phyloP scores from a whole-genome alignment of 2,797 vertebrate genomes.

The Graptemys geographica region DNA sequence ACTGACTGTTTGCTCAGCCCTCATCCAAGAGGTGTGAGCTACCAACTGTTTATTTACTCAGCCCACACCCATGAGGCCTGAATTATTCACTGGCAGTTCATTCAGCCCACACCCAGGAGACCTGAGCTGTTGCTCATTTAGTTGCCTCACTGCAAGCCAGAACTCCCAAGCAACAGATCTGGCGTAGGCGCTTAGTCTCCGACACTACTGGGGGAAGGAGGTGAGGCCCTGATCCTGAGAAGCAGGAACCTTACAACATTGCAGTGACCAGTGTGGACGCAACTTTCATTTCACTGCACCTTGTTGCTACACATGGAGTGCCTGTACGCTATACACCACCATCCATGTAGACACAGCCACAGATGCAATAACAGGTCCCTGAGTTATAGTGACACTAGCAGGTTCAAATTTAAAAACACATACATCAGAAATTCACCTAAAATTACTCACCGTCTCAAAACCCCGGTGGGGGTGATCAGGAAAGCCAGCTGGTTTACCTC shows the following conservation, averaged over 20 bases:
- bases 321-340: background rate
- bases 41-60: no score
- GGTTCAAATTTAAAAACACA: background rate
- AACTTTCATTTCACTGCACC: background rate
- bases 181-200: background rate
- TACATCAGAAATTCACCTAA: background rate
- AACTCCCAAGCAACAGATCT: background rate
- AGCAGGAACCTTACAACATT: background rate
- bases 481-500: conserved; percentile 87
- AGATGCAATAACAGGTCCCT: background rate
- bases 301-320: background rate
- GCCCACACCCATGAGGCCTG: no score
- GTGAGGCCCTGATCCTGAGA: background rate
- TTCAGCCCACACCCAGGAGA: no score
- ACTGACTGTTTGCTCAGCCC: no score
- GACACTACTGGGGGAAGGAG: accelerated
- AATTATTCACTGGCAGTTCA: no score
- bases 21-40: background rate
- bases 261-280: background rate
- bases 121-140: background rate
- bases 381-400: background rate
- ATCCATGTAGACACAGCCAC: background rate
- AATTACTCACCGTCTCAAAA: conserved; percentile 89
- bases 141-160: background rate
- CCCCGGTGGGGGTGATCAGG: conserved; percentile 91